Percentiles rank a stretch among this genome's conserved stretches.
Conservation (phyloP, 2,797 vertebrate species). For the Xenopus petersii region DNA sequence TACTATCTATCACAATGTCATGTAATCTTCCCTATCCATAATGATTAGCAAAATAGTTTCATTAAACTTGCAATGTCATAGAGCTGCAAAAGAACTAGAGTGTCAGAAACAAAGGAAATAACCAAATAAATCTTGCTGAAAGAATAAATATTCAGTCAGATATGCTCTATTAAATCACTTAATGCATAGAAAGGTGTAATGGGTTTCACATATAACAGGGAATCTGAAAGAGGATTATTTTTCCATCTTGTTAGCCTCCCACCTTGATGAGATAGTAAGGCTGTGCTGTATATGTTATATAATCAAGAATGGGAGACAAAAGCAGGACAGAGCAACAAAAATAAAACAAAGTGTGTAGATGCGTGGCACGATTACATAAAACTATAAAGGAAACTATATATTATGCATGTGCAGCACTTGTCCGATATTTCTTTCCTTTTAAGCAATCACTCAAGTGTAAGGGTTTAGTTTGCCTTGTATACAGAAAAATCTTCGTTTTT, state of each 20-base stretch:
- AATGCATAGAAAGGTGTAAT: conserved; percentile 20
- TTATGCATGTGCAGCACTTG: no score
- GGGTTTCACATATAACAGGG: conserved; percentile 16
- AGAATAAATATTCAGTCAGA: not conserved
- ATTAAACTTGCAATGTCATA: not conserved
- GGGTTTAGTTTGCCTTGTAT: no score
- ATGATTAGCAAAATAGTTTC: conserved; percentile 4
- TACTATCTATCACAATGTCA: not conserved
- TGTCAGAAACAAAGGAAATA: not conserved
- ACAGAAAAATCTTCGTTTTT: no score
- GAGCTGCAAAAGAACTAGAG: not conserved
- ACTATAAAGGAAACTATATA: no score
- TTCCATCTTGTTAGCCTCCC: conserved; percentile 34
- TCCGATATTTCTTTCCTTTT: no score
- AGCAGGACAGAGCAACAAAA: no score
- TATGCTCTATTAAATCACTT: not conserved
- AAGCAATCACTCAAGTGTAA: no score
- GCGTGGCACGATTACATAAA: no score
- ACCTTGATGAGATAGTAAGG: conserved; percentile 26
- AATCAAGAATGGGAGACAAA: no score
- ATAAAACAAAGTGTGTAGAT: no score
- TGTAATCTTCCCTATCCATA: not conserved
- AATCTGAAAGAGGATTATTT: conserved; percentile 32
- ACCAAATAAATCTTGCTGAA: not conserved
- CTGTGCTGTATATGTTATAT: conserved; percentile 22